Evolutionary conservation across 1,140 invertebrate species (phyloP), one percentile per base, ranked within the genome.

Genomic region (Drosophila ananassae): DNA sequence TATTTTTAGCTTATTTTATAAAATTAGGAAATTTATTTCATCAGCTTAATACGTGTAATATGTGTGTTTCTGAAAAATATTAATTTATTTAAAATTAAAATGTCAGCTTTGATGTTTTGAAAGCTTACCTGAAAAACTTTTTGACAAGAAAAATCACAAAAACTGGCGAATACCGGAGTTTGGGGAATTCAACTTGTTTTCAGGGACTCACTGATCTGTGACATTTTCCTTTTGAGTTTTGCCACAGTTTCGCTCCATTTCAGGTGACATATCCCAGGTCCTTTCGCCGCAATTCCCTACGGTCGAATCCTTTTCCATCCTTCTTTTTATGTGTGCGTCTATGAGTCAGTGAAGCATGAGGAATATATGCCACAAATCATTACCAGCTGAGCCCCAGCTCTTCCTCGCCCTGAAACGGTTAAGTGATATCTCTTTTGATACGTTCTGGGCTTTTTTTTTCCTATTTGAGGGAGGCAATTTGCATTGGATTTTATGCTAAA

Each of bases 401-500:
- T 32, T 10, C 30, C 30, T 32, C 30, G 22, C 41, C 61, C 61
- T 21, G 46, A 64, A 57, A 24, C 48, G 66, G 66, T 57, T 69
- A 25, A 37, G 25, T 28, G 30, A 59, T 61, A 60, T 44, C 37
- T 56, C 41, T 41, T 37, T 17, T 10, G 39, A 39, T 50, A 21
- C 17, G 63, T 25, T 39, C 25, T 4, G 34, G 12, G 34, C 4
- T 37, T 9, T 25, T 32, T 57, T 17, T 24, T 9, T 13, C 41
- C 22, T 21, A 17, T 44, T 44, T 24, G 47, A 12, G 9, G 58
- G 39, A 51, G 77, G 71, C 67, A 68, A 85, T 85, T 85, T 87
- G 82, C 82, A 87, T 82, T 87, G 82, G 83, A 77, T 84, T 61
- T 85, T 77, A 85, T 84, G 81, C 79, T 75, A 83, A 83, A 83